phyloP scores from a whole-genome alignment of 1,140 invertebrate species.

The Calliphora vicina region DNA sequence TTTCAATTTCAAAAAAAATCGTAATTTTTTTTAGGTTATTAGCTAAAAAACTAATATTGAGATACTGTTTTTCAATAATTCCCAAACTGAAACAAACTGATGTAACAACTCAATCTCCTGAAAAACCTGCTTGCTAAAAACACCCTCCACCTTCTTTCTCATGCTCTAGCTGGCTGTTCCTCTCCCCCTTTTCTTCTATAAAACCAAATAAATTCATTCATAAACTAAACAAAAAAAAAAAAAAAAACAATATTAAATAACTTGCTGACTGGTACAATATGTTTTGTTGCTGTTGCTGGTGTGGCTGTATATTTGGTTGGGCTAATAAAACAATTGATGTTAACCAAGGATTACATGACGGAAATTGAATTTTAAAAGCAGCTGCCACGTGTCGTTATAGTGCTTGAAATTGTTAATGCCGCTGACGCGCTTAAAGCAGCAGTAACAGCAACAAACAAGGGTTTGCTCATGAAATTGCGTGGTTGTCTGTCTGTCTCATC shows the following conservation, averaged over 20 bases:
- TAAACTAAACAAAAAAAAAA: neutral
- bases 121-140: too few relatives aligned
- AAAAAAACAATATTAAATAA: neutral
- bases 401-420: slow-evolving; percentile 56
- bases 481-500: neutral
- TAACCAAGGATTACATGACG: slow-evolving; percentile 60
- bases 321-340: slow-evolving; percentile 56
- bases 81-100: too few relatives aligned
- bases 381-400: slow-evolving; percentile 63
- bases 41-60: too few relatives aligned
- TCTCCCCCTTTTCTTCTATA: too few relatives aligned
- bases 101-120: too few relatives aligned
- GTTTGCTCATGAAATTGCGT: neutral
- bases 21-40: too few relatives aligned
- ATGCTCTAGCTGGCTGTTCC: too few relatives aligned
- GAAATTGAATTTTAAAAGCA: slow-evolving; percentile 64
- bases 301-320: too few relatives aligned
- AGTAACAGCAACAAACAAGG: slow-evolving; percentile 21
- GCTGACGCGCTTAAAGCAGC: slow-evolving; percentile 26
- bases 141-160: too few relatives aligned
- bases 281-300: neutral
- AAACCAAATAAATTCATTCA: too few relatives aligned
- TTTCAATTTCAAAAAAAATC: too few relatives aligned
- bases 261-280: slow-evolving; percentile 6
- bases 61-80: too few relatives aligned